Base-by-base conservation (phyloP, 2,113 vertebrate genomes). In the Henicopernis longicauda region DNA sequence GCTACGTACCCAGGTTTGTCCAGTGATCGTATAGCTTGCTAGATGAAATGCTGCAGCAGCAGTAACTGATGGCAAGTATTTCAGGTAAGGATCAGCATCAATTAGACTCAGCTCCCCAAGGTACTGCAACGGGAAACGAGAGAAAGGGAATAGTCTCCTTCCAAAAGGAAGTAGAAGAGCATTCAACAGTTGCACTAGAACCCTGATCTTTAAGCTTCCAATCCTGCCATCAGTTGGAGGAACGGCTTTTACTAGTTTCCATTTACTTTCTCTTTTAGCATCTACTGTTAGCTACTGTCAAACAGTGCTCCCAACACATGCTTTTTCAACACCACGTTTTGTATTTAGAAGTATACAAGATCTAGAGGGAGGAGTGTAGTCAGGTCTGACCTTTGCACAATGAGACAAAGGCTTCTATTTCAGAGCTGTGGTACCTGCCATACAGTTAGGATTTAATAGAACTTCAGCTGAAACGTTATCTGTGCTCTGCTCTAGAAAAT, bases 71-170 rank as follows among this genome's bases (percentile, higher is more conserved):
- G 99, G 99, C 71, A 99, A 95, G 74, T 99, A 99, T 92, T 99
- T 99, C 83, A 99, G 93, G 95, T 99, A 99, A 13, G 99, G 98
- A 63, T 99, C 99, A 1, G 99, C 99, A 92, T 99, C 99, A 11
- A 99, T 98, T 82, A 99, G 92, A 93, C 99, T 99, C 72, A 99
- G 97, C 95, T 99, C 99, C 42, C 99, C 99, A 29, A 99, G 97
- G 96, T 99, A 99, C 99, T 99, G 95, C 26, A 96, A 93, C 80
- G 16, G 50, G 50, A 82, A 94, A 83, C 0, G 1, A 82, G 16
- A 87, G 16, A 65, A 23, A 67, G 10, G 20, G 20, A 62, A 63
- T 66, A 0, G 25, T 5, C 16, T 49, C 4, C 36, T 86, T 78
- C 38, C 34, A 26, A 16, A 80, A 45, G 29, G 11, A 76, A 77